Conservation (phyloP, 2,797 vertebrate species). For the Notamacropus eugenii region DNA sequence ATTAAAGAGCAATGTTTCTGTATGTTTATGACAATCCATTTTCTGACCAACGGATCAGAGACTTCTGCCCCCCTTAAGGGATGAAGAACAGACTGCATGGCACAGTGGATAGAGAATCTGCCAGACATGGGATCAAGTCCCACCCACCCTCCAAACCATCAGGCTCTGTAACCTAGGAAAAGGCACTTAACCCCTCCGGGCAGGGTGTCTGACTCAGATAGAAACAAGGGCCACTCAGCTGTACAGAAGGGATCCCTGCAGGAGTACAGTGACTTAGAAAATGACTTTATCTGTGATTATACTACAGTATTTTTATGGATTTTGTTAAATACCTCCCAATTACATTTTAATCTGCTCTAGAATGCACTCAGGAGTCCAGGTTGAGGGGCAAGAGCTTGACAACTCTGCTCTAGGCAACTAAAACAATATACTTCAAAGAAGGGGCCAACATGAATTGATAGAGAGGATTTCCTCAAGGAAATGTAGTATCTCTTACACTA, state of each 20-base stretch:
- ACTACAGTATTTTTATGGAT: neutral
- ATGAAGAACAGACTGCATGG: no score
- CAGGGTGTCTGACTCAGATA: neutral
- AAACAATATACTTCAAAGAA: neutral
- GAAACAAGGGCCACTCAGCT: neutral
- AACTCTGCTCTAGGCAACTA: neutral
- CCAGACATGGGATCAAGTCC: no score
- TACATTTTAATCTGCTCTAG: neutral
- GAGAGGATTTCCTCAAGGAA: neutral
- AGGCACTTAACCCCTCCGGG: no score
- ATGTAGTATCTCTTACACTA: neutral
- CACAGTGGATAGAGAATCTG: no score
- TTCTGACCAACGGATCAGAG: neutral
- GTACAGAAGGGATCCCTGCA: neutral
- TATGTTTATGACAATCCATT: conserved; percentile 15
- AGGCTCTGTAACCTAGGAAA: no score
- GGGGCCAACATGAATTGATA: neutral
- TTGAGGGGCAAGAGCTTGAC: neutral
- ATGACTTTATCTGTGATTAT: neutral
- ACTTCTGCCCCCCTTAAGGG: neutral
- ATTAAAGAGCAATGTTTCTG: neutral
- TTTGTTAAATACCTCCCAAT: neutral
- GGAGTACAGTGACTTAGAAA: neutral
- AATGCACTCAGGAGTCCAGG: neutral
- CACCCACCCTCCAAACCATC: no score